Evolutionary conservation across 2,888 invertebrate genomes (phyloP), one percentile per base, ranked within the genome.

Genomic region (Caenorhabditis afra): DNA sequence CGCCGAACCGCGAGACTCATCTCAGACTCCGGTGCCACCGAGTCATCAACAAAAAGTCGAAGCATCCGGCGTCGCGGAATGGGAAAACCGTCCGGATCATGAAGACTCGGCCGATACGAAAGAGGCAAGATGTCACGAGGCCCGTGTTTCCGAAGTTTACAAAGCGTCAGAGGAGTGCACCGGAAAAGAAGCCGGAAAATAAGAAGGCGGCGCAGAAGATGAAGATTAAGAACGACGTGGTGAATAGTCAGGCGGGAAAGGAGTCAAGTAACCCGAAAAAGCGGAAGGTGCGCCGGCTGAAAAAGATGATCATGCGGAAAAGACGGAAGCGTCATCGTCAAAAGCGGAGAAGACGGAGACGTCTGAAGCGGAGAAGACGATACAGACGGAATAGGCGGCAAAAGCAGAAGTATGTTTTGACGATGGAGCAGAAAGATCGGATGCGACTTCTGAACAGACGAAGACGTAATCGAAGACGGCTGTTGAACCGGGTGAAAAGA

Each of bases 21-120:
- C 37, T 64, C 5, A 47, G 62, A 10, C 55, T 71, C 18, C 62
- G 71, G 16, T 22, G 41, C 23, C 22, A 22, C 41, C 71, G 71
- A 14, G 7, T 55, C 23, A 71, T 71, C 35, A 71, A 71, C 35
- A 71, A 49, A 14, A 49, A 57, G 55, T 57, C 71, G 23, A 64
- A 57, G 16, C 61, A 71, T 64, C 41, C 53, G n/a, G 37, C 20
- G 18, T 71, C 71, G 20, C 47, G 71, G 29, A 71, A 71, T 55
- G 22, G 47, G 14, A 71, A 57, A 49, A 11, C 11, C 1, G 23
- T 16, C 5, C 10, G 45, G 3, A n/a, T 62, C n/a, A 49, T 4
- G 10, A 62, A 20, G 39, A 44, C n/a, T 16, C 22, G 22, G 22
- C 5, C 16, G 4, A 22, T 23, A 12, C 37, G 23, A 18, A 47